Conservation (phyloP, 2,113 vertebrate genomes). For the Mastomys coucha region DNA sequence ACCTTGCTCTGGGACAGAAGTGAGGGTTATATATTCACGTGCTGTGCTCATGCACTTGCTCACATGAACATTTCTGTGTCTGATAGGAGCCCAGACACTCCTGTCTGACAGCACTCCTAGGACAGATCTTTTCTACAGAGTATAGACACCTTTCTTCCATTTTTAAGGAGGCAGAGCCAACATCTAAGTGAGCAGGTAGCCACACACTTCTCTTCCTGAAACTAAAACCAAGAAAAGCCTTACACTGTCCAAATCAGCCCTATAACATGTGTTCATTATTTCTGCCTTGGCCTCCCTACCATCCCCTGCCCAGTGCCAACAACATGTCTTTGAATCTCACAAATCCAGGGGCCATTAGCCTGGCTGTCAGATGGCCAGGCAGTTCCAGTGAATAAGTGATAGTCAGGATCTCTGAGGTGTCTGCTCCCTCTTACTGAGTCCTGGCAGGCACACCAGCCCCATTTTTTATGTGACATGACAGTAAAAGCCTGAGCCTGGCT, state of each 20-base stretch:
- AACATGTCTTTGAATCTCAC: not conserved
- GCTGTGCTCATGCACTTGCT: not conserved
- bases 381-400: not conserved
- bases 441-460: not conserved
- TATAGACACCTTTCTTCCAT: not conserved
- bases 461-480: conserved; percentile 46
- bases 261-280: fast-evolving
- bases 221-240: not conserved
- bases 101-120: not conserved
- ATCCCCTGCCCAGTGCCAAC: not conserved
- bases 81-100: not conserved
- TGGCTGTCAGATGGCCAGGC: not conserved
- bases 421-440: fast-evolving
- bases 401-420: not conserved
- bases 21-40: not conserved
- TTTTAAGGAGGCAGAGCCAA: not conserved
- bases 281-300: not conserved
- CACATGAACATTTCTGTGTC: not conserved
- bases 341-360: not conserved
- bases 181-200: not conserved
- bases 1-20: too few species aligned
- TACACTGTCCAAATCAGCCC: fast-evolving
- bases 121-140: not conserved
- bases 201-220: not conserved
- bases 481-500: conserved; percentile 7